A percentile compares a stretch with the other conserved stretches of the same genome.
Evolutionary conservation across 2,113 vertebrate species (phyloP).

Genomic region (Elgaria multicarinata): DNA sequence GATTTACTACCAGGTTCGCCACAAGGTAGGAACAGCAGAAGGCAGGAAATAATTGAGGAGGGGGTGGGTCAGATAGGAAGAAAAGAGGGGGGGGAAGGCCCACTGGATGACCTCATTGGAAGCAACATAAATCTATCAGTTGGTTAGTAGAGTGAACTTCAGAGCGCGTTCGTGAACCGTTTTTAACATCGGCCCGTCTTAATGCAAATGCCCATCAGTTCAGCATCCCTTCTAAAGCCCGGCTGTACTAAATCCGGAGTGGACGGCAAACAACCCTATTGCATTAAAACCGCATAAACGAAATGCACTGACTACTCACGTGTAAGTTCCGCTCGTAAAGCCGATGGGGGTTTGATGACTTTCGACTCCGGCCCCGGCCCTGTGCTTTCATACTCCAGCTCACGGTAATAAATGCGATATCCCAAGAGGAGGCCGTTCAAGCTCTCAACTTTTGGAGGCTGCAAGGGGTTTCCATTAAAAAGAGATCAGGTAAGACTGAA

Average conservation of each 20-base stretch:
- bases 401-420: slow-evolving; percentile 92
- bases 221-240: neutral
- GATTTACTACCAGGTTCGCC: neutral
- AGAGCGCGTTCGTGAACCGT: slow-evolving; percentile 3
- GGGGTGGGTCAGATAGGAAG: neutral
- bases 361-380: slow-evolving; percentile 72
- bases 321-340: slow-evolving; percentile 79
- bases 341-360: slow-evolving; percentile 75
- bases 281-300: neutral
- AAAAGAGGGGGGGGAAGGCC: slow-evolving; percentile 16
- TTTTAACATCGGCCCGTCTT: slow-evolving; percentile 15
- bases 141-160: neutral
- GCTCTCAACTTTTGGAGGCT: slow-evolving; percentile 86
- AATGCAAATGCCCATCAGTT: slow-evolving; percentile 22
- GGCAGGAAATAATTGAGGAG: slow-evolving; percentile 31
- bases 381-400: slow-evolving; percentile 81
- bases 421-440: slow-evolving; percentile 91
- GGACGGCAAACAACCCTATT: neutral
- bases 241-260: too few species aligned
- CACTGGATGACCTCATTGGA: neutral
- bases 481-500: neutral
- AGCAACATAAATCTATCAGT: neutral
- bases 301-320: slow-evolving; percentile 67
- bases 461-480: slow-evolving; percentile 30
- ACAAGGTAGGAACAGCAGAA: neutral